These are phyloP conservation scores for Ptychochromis oligacanthus DNA, from an alignment of 2,113 vertebrate genomes.

Conservation along the genomic window DNA sequence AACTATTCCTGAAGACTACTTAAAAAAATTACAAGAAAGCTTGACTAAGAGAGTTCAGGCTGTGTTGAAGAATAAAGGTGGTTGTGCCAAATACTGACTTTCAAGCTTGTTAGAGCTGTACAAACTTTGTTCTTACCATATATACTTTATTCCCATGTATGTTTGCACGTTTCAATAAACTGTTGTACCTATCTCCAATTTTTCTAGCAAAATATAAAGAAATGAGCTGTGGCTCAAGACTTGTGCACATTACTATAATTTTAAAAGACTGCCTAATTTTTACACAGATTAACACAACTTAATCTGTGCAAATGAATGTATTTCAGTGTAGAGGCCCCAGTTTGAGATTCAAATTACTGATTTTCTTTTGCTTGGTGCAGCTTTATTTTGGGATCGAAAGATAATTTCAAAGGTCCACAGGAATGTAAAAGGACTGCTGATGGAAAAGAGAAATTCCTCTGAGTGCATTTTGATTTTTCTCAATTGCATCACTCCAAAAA, in stretches of 20 bases:
- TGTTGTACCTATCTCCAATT: too few relatives aligned
- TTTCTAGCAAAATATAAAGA: not conserved
- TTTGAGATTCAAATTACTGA: not conserved
- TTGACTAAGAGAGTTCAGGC: too few relatives aligned
- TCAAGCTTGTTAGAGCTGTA: too few relatives aligned
- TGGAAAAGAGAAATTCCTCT: not conserved
- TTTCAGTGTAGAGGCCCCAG: not conserved
- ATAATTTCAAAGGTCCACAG: not conserved
- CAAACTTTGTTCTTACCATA: too few relatives aligned
- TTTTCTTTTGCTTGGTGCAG: too few relatives aligned
- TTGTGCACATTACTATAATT: not conserved
- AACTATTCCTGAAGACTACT: too few relatives aligned
- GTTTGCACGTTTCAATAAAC: too few relatives aligned
- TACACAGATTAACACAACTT: not conserved
- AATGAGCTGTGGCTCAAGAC: not conserved
- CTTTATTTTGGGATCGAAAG: not conserved
- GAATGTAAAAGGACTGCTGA: not conserved
- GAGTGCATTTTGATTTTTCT: not conserved
- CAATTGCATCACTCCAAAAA: conserved; percentile 8
- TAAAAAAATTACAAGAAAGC: too few relatives aligned
- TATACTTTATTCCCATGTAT: too few relatives aligned
- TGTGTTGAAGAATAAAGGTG: too few relatives aligned
- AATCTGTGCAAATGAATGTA: not conserved
- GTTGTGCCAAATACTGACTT: too few relatives aligned
- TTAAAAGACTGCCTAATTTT: not conserved